Conservation (phyloP, 1,140 invertebrate species). For the Heliconius congener region DNA sequence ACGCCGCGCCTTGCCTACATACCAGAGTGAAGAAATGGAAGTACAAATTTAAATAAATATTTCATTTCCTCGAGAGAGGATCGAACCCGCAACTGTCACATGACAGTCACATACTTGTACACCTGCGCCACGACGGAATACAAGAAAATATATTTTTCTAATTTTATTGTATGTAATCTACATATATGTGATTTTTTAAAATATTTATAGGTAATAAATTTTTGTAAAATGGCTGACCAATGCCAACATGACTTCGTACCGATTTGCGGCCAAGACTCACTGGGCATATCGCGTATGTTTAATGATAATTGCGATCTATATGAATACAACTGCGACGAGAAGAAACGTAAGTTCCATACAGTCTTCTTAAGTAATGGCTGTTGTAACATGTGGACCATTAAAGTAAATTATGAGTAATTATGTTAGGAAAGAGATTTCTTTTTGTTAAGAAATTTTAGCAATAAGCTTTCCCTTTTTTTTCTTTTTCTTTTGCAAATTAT, state of each 20-base stretch:
- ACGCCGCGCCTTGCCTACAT: no score
- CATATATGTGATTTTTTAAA: no score
- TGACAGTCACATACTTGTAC: no score
- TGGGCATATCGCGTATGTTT: conserved; percentile 71
- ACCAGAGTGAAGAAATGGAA: no score
- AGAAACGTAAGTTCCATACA: conserved; percentile 65
- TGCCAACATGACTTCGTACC: conserved; percentile 73
- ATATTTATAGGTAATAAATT: conserved; percentile 65
- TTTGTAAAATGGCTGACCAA: conserved; percentile 73
- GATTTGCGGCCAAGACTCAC: conserved; percentile 70
- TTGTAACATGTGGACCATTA: not conserved
- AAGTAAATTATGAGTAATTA: not conserved
- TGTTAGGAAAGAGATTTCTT: no score
- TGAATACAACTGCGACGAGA: conserved; percentile 75
- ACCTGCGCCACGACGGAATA: no score
- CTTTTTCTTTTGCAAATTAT: no score
- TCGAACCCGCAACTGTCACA: no score
- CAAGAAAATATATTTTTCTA: not conserved
- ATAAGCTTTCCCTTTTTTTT: no score
- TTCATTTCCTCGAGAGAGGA: no score
- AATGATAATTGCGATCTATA: conserved; percentile 72
- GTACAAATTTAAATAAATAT: no score
- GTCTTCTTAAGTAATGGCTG: not conserved
- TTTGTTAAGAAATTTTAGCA: no score
- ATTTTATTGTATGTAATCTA: not conserved